phyloP scores from a whole-genome alignment of 2,888 invertebrate genomes.

The Drosophila paramelanica region DNA sequence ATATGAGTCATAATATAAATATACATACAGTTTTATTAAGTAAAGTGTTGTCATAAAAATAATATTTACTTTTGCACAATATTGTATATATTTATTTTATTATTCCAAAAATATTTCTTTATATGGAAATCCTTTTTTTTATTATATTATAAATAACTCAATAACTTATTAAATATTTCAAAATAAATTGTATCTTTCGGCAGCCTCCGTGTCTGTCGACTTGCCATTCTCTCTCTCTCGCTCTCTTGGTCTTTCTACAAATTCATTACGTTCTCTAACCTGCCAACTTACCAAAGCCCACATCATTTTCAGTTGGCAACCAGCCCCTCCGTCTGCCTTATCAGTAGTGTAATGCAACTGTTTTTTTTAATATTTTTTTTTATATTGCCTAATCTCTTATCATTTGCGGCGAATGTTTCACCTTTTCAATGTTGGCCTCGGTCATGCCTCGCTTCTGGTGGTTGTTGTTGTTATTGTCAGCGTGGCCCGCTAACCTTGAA shows the following conservation, averaged over 20 bases:
- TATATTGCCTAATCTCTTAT: conserved; percentile 44
- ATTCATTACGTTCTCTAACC: neutral
- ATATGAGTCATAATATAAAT: too few species aligned
- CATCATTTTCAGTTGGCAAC: conserved; percentile 45
- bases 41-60: too few species aligned
- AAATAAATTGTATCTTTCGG: too few species aligned
- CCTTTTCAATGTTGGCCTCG: conserved; percentile 36
- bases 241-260: neutral
- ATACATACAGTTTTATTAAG: too few species aligned
- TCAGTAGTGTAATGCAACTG: conserved; percentile 46
- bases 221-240: neutral
- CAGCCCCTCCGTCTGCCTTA: conserved; percentile 31
- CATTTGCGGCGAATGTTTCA: conserved; percentile 35
- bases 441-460: conserved; percentile 24
- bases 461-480: conserved; percentile 22
- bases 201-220: neutral
- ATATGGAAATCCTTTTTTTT: too few species aligned
- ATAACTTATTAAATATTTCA: too few species aligned
- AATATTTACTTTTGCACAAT: too few species aligned
- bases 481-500: conserved; percentile 70
- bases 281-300: neutral
- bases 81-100: too few species aligned
- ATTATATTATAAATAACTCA: too few species aligned
- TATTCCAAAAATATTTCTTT: too few species aligned
- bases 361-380: conserved; percentile 2